Conservation (phyloP, 1,140 invertebrate species). For the Leptinotarsa undecemlineata region DNA sequence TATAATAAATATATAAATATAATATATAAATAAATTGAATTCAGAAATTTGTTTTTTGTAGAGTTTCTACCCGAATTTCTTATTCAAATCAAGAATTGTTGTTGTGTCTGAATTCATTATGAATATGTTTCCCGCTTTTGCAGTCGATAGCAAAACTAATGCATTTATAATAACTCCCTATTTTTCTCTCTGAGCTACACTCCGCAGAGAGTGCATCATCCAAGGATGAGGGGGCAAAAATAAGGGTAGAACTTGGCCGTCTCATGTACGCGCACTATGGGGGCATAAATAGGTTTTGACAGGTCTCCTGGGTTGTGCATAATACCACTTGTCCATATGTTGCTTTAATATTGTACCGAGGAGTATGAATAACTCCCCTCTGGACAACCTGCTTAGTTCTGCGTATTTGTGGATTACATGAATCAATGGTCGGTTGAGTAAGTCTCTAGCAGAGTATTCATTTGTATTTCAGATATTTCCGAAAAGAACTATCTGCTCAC, state of each 20-base stretch:
- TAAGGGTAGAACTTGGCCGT: constrained; percentile 21
- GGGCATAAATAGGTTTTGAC: constrained; percentile 47
- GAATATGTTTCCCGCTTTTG: not conserved
- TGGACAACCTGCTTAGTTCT: constrained; percentile 17
- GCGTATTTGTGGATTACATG: constrained; percentile 1
- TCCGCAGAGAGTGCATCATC: not conserved
- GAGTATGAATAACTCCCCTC: constrained; percentile 16
- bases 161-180: constrained; percentile 6
- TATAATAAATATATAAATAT: too few relatives aligned
- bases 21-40: too few relatives aligned
- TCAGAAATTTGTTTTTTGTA: too few relatives aligned
- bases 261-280: constrained; percentile 44
- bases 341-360: constrained; percentile 26
- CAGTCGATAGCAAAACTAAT: not conserved
- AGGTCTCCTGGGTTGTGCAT: constrained; percentile 49
- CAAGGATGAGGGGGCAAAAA: not conserved
- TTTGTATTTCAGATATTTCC: too few relatives aligned
- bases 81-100: too few relatives aligned
- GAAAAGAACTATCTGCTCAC: too few relatives aligned
- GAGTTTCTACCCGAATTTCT: too few relatives aligned
- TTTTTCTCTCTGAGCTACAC: not conserved
- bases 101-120: too few relatives aligned
- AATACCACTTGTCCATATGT: constrained; percentile 53
- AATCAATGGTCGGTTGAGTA: constrained; percentile 1
- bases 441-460: too few relatives aligned